Conservation (phyloP, 2,888 invertebrate genomes). For the Melinaea menophilus region DNA sequence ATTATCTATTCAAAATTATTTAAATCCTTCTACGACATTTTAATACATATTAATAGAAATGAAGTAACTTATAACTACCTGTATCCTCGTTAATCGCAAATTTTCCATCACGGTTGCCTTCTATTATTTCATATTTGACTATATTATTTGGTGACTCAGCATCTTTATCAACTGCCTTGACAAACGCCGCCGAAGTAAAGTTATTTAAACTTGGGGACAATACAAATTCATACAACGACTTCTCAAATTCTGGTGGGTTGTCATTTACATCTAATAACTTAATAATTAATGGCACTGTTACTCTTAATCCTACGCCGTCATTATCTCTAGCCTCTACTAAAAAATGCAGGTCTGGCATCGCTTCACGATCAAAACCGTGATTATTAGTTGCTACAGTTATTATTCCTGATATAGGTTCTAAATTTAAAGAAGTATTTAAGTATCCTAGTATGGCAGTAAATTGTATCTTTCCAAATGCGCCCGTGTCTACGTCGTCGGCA, state of each 20-base stretch:
- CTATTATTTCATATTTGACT: constrained; percentile 89
- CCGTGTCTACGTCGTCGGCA: constrained; percentile 90
- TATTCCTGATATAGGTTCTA: constrained; percentile 87
- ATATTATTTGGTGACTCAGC: constrained; percentile 91
- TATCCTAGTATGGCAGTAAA: constrained; percentile 88
- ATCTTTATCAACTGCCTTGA: constrained; percentile 91
- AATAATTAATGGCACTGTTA: constrained; percentile 85
- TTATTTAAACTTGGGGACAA: constrained; percentile 84
- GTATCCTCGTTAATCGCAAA: constrained; percentile 86
- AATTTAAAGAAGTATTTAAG: constrained; percentile 85
- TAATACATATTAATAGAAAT: too few species aligned
- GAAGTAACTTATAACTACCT: constrained; percentile 59
- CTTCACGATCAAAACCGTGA: constrained; percentile 89
- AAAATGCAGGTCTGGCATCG: constrained; percentile 85
- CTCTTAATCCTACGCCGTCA: constrained; percentile 87
- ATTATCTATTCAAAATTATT: too few species aligned
- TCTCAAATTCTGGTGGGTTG: constrained; percentile 90
- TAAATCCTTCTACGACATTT: too few species aligned
- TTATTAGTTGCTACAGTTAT: constrained; percentile 88
- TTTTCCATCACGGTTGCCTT: constrained; percentile 86
- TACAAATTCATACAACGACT: constrained; percentile 87
- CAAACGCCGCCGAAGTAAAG: constrained; percentile 86
- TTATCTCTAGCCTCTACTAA: constrained; percentile 93
- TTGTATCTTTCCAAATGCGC: constrained; percentile 85
- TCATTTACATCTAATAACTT: constrained; percentile 90